Evolutionary conservation across 2,888 invertebrate genomes (phyloP).

Genomic region (Onchidella celtica): DNA sequence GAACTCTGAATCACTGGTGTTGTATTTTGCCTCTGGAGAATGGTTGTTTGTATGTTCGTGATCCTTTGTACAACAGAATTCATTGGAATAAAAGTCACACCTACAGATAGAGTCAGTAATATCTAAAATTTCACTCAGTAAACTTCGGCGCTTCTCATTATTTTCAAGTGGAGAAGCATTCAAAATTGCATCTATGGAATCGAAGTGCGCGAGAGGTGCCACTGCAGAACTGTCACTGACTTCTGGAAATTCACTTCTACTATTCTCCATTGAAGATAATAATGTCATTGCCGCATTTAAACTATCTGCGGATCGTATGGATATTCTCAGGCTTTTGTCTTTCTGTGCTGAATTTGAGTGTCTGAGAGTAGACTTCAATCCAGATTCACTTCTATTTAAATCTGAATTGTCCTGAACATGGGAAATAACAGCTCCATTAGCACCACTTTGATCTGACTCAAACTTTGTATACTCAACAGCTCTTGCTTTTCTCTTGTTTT

Average conservation of each 20-base stretch:
- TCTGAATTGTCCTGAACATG: not conserved
- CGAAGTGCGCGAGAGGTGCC: conserved; percentile 61
- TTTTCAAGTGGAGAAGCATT: conserved; percentile 1
- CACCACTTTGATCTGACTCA: not conserved
- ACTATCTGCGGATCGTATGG: conserved; percentile 71
- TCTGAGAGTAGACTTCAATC: not conserved
- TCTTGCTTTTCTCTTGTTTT: conserved; percentile 36
- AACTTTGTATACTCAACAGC: not conserved
- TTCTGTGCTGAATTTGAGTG: conserved; percentile 45
- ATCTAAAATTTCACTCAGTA: conserved; percentile 51
- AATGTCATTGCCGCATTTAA: conserved; percentile 63
- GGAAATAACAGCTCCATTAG: not conserved
- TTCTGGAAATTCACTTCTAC: conserved; percentile 67
- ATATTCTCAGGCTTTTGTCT: conserved; percentile 62
- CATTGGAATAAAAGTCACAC: conserved; percentile 51
- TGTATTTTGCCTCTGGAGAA: too few relatives aligned
- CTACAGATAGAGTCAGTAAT: conserved; percentile 51
- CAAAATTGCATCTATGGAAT: conserved; percentile 43
- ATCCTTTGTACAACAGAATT: conserved; percentile 11
- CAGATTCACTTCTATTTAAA: not conserved
- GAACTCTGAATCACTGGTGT: too few relatives aligned
- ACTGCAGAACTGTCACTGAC: conserved; percentile 60
- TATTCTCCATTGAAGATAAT: conserved; percentile 63
- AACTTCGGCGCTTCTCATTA: conserved; percentile 31
- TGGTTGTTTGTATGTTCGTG: too few relatives aligned